These are phyloP conservation scores for Antedon mediterranea DNA, from an alignment of 53 echinoderm and acorn worm genomes.

Conservation along the genomic window DNA sequence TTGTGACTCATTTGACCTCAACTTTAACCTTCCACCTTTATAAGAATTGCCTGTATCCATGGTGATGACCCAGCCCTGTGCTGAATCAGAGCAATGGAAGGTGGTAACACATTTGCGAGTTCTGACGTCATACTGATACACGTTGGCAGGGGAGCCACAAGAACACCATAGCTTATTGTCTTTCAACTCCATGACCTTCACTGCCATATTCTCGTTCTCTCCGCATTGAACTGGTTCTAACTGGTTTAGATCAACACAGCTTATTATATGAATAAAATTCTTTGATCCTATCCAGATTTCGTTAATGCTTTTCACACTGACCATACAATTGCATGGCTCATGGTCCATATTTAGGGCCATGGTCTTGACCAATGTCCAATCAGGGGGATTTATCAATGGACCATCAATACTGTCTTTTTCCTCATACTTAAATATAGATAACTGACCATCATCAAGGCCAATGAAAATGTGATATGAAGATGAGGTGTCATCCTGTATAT, in stretches of 20 bases:
- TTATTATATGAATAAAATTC: neutral
- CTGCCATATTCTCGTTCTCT: neutral
- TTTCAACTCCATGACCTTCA: neutral
- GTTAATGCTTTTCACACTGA: neutral
- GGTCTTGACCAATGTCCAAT: neutral
- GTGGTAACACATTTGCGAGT: neutral
- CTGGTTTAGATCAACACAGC: neutral
- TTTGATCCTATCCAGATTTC: neutral
- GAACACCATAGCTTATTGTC: constrained; percentile 6
- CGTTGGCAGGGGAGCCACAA: neutral
- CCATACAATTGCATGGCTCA: neutral
- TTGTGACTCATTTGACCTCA: neutral
- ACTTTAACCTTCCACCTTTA: neutral
- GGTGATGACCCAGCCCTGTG: neutral
- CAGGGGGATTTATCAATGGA: neutral
- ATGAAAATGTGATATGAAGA: neutral
- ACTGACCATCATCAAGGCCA: neutral
- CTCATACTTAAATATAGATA: neutral
- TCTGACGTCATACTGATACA: neutral
- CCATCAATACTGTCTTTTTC: neutral
- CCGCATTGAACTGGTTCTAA: neutral
- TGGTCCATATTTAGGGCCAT: neutral
- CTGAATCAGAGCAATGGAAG: neutral
- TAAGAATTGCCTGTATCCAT: neutral
- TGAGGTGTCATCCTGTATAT: neutral